Percentiles rank a stretch among this genome's conserved stretches.
Conservation (phyloP, 2,113 vertebrate genomes). For the Smithornis capensis region DNA sequence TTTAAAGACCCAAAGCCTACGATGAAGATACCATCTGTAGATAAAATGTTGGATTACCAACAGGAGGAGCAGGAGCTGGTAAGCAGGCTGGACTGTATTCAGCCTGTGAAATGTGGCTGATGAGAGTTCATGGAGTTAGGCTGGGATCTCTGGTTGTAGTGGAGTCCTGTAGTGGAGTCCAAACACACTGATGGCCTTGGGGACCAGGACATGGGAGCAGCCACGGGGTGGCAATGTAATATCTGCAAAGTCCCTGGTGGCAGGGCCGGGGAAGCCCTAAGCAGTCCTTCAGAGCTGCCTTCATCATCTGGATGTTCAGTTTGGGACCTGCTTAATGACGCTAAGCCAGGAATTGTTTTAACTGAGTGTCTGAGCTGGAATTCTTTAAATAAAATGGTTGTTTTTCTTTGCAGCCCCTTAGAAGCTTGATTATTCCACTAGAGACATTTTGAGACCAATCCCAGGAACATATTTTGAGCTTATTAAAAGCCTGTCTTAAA, state of each 20-base stretch:
- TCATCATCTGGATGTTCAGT: background rate
- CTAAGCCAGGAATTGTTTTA: constrained; percentile 13
- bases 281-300: background rate
- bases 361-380: constrained; percentile 21
- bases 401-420: constrained; percentile 21
- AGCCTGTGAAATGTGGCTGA: background rate
- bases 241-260: background rate
- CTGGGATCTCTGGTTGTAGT: background rate
- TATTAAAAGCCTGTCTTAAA: constrained; percentile 67
- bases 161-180: too few species aligned
- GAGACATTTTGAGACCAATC: constrained; percentile 61
- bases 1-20: background rate
- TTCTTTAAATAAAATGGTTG: constrained; percentile 16
- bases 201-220: background rate
- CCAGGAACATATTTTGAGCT: constrained; percentile 57
- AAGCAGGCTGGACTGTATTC: background rate
- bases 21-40: background rate
- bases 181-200: background rate
- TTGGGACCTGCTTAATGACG: background rate
- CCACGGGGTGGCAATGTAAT: background rate
- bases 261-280: background rate
- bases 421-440: constrained; percentile 48
- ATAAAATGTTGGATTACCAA: background rate
- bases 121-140: background rate
- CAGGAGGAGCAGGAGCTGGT: too few species aligned